Conservation (phyloP, 2,888 invertebrate genomes). For the Tiliacea citrago region DNA sequence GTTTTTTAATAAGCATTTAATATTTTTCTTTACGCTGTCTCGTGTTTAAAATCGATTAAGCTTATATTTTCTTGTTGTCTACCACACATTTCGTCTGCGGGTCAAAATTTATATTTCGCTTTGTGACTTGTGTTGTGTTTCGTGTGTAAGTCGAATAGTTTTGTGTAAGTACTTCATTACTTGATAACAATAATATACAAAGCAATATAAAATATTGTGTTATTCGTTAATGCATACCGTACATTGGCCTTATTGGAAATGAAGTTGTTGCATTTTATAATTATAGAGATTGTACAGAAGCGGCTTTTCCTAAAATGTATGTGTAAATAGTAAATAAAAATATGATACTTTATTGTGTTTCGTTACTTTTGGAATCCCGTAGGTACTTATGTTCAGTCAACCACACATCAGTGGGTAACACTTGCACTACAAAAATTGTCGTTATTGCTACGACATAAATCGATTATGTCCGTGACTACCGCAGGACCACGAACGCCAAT, state of each 20-base stretch:
- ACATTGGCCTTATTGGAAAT: conserved; percentile 82
- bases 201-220: conserved; percentile 63
- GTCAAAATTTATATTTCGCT: conserved; percentile 33
- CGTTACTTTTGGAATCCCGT: conserved; percentile 48
- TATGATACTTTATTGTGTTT: conserved; percentile 60
- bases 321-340: conserved; percentile 82
- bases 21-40: conserved; percentile 32
- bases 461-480: too few relatives aligned
- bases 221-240: conserved; percentile 67
- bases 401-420: neutral
- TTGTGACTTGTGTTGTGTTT: conserved; percentile 36
- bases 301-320: conserved; percentile 80
- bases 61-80: conserved; percentile 23
- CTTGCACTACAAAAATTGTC: neutral
- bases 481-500: too few relatives aligned
- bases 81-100: conserved; percentile 16
- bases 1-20: conserved; percentile 55
- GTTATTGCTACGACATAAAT: neutral
- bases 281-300: conserved; percentile 76
- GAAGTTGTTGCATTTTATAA: conserved; percentile 75
- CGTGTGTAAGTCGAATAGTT: conserved; percentile 48
- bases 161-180: conserved; percentile 47
- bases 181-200: conserved; percentile 60
- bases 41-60: conserved; percentile 50
- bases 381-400: neutral